Evolutionary conservation across 2,797 vertebrate genomes (phyloP).

Genomic region (Melopsittacus undulatus): DNA sequence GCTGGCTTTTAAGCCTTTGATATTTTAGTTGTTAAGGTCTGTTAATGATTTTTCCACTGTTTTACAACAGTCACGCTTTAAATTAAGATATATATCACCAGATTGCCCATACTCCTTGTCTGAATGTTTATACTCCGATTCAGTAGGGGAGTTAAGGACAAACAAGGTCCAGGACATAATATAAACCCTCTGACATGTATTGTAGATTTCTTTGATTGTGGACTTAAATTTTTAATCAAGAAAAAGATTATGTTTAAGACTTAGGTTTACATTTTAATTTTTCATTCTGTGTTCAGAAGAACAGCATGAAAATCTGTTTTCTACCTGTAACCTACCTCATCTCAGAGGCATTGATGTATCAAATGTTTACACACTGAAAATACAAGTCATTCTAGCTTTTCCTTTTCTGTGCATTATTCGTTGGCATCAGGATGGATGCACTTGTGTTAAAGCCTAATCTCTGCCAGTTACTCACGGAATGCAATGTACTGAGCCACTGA

Average conservation of each 20-base stretch:
- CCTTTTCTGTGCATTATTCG: constrained; percentile 36
- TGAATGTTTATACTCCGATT: not conserved
- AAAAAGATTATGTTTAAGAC: not conserved
- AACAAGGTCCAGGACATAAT: not conserved
- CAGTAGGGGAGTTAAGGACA: not conserved
- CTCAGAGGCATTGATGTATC: not conserved
- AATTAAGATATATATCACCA: not conserved
- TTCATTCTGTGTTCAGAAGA: not conserved
- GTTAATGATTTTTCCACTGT: not conserved
- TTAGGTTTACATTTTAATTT: not conserved
- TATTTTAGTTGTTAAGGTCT: not conserved
- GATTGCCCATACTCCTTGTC: not conserved
- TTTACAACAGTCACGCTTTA: not conserved
- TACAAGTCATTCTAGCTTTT: not conserved
- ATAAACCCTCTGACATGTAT: not conserved
- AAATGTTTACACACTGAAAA: constrained; percentile 10
- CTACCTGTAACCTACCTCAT: not conserved
- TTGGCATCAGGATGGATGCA: not conserved
- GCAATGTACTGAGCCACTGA: not conserved
- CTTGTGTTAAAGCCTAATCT: not conserved
- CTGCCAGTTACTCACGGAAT: not conserved
- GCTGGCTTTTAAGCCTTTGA: not conserved
- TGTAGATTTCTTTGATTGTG: not conserved
- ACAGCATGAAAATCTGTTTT: not conserved
- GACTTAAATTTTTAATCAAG: not conserved